These are phyloP conservation scores for Carollia perspicillata DNA, from an alignment of 2,113 vertebrate species.

Conservation along the genomic window DNA sequence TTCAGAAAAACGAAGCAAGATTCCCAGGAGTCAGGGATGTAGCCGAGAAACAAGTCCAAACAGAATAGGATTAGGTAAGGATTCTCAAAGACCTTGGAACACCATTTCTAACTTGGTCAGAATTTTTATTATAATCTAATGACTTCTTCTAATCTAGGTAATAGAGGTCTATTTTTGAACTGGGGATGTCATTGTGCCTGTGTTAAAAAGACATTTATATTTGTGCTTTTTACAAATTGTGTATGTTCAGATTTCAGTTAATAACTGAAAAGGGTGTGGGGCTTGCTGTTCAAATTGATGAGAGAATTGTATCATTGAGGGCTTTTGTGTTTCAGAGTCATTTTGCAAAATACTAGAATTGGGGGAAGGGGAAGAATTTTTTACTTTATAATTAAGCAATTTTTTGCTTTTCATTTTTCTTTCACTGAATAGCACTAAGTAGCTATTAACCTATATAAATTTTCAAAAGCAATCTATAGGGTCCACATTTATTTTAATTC, in stretches of 20 bases:
- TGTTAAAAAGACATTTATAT: conserved; percentile 12
- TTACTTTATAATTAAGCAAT: not conserved
- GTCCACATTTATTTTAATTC: conserved; percentile 8
- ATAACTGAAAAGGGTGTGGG: not conserved
- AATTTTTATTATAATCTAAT: not conserved
- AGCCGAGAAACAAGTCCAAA: conserved; percentile 97
- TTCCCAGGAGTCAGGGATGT: conserved; percentile 97
- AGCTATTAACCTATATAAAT: not conserved
- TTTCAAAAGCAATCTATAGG: conserved; percentile 26
- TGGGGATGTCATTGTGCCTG: not conserved
- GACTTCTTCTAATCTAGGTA: conserved; percentile 22
- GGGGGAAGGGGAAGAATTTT: not conserved
- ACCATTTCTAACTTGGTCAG: not conserved
- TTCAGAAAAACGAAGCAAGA: conserved; percentile 91
- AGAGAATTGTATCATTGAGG: not conserved
- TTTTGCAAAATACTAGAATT: not conserved
- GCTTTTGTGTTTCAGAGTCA: not conserved
- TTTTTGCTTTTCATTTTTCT: not conserved
- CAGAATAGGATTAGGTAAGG: conserved; percentile 94
- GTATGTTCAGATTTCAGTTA: not conserved
- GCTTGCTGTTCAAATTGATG: not conserved
- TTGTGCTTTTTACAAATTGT: not conserved
- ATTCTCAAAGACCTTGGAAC: not conserved
- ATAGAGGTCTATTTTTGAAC: conserved; percentile 2
- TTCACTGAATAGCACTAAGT: not conserved